Conservation (phyloP, 2,888 invertebrate genomes). For the Drosophila multiciliata region DNA sequence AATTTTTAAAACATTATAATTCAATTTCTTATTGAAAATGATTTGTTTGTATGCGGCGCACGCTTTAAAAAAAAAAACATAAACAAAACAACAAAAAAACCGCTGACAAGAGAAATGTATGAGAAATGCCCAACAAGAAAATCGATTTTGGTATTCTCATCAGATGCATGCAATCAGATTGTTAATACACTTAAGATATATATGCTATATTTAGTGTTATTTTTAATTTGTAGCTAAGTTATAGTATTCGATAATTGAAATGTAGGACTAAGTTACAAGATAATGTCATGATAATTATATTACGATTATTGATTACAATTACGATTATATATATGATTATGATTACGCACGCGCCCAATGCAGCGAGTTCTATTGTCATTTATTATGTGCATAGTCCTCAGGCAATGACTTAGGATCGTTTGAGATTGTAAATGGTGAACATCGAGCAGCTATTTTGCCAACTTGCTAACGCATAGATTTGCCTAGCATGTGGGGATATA, state of each 20-base stretch:
- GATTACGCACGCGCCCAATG: constrained; percentile 32
- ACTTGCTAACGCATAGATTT: constrained; percentile 2
- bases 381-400: constrained; percentile 43
- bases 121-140: constrained; percentile 17
- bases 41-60: constrained; percentile 56
- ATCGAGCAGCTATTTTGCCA: background rate
- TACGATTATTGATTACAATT: constrained; percentile 57
- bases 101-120: constrained; percentile 19
- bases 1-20: constrained; percentile 25
- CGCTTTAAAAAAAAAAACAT: constrained; percentile 59
- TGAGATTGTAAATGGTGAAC: background rate
- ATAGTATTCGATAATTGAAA: constrained; percentile 64
- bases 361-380: constrained; percentile 43
- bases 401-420: background rate
- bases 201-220: constrained; percentile 52
- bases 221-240: constrained; percentile 62
- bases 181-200: constrained; percentile 58
- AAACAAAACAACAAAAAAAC: constrained; percentile 8
- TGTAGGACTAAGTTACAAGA: constrained; percentile 47
- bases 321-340: constrained; percentile 52
- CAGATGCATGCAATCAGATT: constrained; percentile 60
- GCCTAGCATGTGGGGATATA: constrained; percentile 20
- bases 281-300: constrained; percentile 68
- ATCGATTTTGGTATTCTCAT: constrained; percentile 23
- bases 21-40: constrained; percentile 35